phyloP scores from a whole-genome alignment of 2,797 vertebrate species.

The Manis crassicaudata region DNA sequence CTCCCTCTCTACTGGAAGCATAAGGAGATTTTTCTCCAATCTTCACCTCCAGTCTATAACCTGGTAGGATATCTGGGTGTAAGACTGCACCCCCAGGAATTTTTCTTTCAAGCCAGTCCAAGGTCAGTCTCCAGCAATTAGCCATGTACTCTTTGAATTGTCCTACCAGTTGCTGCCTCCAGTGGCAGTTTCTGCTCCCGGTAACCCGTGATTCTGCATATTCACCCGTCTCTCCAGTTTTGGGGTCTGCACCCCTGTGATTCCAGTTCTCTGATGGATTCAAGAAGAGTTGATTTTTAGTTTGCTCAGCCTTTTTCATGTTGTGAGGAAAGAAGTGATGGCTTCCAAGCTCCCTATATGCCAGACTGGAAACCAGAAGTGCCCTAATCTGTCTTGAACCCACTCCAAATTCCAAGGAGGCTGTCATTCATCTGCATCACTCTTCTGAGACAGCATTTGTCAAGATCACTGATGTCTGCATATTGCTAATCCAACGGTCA shows the following conservation, averaged over 20 bases:
- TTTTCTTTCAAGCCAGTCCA: neutral
- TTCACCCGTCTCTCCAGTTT: neutral
- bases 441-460: neutral
- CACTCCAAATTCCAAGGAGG: neutral
- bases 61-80: neutral
- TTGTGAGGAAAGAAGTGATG: neutral
- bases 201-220: neutral
- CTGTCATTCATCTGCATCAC: neutral
- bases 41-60: neutral
- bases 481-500: neutral
- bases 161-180: neutral
- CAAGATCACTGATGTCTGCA: neutral
- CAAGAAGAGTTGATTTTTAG: neutral
- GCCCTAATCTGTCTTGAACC: neutral
- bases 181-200: neutral
- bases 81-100: neutral
- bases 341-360: neutral
- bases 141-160: neutral
- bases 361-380: neutral
- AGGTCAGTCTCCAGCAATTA: neutral
- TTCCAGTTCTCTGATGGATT: too few relatives aligned
- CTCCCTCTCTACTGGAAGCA: neutral
- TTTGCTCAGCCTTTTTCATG: neutral
- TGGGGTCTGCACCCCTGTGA: too few relatives aligned
- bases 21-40: neutral